Conservation (phyloP, 2,888 invertebrate genomes). For the Cantharis rufa region DNA sequence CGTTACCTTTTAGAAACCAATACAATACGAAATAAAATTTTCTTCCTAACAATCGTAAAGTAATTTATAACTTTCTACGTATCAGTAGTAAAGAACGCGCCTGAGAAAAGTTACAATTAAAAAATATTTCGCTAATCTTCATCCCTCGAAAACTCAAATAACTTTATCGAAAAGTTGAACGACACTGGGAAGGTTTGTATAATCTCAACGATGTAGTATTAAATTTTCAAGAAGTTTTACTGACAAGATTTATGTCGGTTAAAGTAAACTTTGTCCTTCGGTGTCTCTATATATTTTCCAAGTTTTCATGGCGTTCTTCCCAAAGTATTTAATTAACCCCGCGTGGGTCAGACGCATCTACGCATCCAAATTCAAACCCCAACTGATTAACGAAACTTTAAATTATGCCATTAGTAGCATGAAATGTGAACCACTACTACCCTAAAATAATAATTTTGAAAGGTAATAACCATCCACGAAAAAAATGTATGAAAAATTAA, state of each 20-base stretch:
- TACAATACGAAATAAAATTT: not conserved
- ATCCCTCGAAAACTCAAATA: not conserved
- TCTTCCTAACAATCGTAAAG: not conserved
- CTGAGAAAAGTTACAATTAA: not conserved
- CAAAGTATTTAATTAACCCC: constrained; percentile 25
- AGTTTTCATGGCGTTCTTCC: constrained; percentile 12
- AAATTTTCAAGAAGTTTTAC: constrained; percentile 18
- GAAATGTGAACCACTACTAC: not conserved
- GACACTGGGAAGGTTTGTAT: not conserved
- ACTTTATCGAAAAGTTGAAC: constrained; percentile 5
- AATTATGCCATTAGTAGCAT: constrained; percentile 4
- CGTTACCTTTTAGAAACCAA: not conserved
- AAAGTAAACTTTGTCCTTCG: constrained; percentile 19
- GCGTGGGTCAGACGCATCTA: constrained; percentile 9
- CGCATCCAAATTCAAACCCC: constrained; percentile 9
- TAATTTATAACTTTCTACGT: not conserved
- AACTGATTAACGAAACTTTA: constrained; percentile 10
- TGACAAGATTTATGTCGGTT: constrained; percentile 15
- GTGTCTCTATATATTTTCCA: constrained; percentile 17
- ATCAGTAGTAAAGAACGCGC: not conserved
- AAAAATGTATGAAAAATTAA: not conserved
- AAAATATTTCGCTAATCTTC: constrained; percentile 1
- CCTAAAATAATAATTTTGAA: not conserved
- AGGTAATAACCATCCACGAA: not conserved
- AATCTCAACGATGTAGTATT: constrained; percentile 14